Conservation (phyloP, 2,888 invertebrate genomes). For the Camptogramma bilineatum region DNA sequence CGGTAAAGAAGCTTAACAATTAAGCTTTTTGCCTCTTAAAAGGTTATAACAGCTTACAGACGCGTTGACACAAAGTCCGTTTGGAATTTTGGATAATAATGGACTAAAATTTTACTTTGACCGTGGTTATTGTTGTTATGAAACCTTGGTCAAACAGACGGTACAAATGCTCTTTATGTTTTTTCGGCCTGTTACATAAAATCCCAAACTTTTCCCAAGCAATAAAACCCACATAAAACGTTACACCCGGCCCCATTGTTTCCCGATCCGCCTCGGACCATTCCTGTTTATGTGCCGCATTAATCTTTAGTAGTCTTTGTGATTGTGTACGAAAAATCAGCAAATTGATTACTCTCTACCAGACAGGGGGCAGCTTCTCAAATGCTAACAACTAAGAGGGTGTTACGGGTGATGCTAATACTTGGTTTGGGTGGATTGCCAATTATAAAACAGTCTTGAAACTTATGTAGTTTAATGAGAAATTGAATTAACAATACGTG, state of each 20-base stretch:
- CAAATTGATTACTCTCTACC: constrained; percentile 10
- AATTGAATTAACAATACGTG: too few relatives aligned
- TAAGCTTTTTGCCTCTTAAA: not conserved
- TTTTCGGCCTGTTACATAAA: constrained; percentile 28
- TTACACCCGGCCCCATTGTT: constrained; percentile 55
- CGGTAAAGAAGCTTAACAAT: not conserved
- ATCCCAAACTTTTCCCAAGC: constrained; percentile 23
- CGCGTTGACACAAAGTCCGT: too few relatives aligned
- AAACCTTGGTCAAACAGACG: not conserved
- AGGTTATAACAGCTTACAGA: not conserved
- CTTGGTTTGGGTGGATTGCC: too few relatives aligned
- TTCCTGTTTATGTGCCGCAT: constrained; percentile 27
- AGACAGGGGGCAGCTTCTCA: not conserved
- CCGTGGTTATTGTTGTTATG: not conserved
- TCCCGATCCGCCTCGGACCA: constrained; percentile 31
- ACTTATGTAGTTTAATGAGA: too few relatives aligned
- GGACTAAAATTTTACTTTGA: too few relatives aligned
- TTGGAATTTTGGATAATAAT: too few relatives aligned
- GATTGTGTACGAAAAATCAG: constrained; percentile 19
- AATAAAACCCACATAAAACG: constrained; percentile 49
- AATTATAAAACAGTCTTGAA: too few relatives aligned
- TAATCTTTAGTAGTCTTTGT: constrained; percentile 24
- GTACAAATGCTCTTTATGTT: constrained; percentile 6
- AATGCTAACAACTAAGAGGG: not conserved
- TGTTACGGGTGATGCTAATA: too few relatives aligned